Conservation (phyloP, 2,797 vertebrate genomes). For the Scyliorhinus canicula region DNA sequence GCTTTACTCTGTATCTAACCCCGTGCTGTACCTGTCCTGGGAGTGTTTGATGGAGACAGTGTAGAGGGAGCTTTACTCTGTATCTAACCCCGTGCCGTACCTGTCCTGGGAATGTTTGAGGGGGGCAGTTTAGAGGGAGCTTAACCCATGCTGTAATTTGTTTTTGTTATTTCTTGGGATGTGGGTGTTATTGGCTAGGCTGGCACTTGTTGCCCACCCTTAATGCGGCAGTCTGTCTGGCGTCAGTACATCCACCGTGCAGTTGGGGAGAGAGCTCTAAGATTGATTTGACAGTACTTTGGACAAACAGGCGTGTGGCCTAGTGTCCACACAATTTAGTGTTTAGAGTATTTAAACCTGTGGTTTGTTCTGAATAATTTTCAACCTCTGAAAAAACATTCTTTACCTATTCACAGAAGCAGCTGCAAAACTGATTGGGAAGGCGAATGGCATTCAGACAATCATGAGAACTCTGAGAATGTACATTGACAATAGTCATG, state of each 20-base stretch:
- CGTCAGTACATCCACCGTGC: background rate
- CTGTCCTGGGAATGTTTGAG: too few relatives aligned
- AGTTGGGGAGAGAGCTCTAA: background rate
- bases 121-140: background rate
- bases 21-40: too few relatives aligned
- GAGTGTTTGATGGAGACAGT: too few relatives aligned
- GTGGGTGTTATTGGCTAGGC: too few relatives aligned
- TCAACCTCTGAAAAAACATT: background rate
- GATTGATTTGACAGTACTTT: background rate
- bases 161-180: too few relatives aligned
- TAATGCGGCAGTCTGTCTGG: background rate
- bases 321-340: background rate
- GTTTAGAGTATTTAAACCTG: background rate
- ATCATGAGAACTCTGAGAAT: slow-evolving; percentile 47
- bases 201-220: too few relatives aligned
- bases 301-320: background rate
- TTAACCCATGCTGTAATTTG: background rate
- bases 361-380: too few relatives aligned
- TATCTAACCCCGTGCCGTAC: too few relatives aligned
- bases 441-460: slow-evolving; percentile 47
- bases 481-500: slow-evolving; percentile 44
- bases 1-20: background rate
- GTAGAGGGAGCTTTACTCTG: too few relatives aligned
- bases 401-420: slow-evolving; percentile 43
- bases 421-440: slow-evolving; percentile 44